These are phyloP conservation scores for Thryonomys swinderianus DNA, from an alignment of 2,113 vertebrate species.

Conservation along the genomic window DNA sequence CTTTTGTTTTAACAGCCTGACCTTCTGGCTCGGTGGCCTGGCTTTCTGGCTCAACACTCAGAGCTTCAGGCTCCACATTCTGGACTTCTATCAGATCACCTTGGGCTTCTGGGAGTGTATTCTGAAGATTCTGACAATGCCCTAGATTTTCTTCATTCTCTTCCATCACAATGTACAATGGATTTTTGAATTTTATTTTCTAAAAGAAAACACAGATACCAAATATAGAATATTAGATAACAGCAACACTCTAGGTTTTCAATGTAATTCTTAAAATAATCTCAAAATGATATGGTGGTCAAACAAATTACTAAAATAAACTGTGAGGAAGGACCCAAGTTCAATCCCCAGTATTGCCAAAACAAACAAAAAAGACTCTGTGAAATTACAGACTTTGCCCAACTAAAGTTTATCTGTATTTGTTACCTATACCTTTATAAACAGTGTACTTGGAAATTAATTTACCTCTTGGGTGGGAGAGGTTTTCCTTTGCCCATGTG, in stretches of 20 bases:
- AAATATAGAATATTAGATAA: constrained; percentile 55
- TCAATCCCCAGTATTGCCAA: no score
- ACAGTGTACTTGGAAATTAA: neutral
- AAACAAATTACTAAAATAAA: constrained; percentile 60
- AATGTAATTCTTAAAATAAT: constrained; percentile 39
- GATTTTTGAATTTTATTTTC: constrained; percentile 76
- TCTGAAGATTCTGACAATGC: neutral
- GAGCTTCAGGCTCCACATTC: neutral
- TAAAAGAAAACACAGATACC: constrained; percentile 71
- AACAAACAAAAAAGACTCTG: no score
- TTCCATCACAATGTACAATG: constrained; percentile 69
- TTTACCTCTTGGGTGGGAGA: constrained; percentile 86
- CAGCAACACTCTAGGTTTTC: constrained; percentile 26
- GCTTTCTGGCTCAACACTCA: neutral
- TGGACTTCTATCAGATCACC: neutral
- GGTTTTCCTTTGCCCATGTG: constrained; percentile 74
- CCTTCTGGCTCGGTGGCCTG: neutral
- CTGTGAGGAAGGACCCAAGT: neutral
- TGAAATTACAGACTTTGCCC: constrained; percentile 17
- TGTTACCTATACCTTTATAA: constrained; percentile 28
- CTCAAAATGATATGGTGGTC: constrained; percentile 6
- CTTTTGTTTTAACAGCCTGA: neutral
- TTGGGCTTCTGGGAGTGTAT: constrained; percentile 40
- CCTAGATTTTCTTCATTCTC: constrained; percentile 49
- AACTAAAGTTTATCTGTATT: constrained; percentile 22